These are phyloP conservation scores for Aegypius monachus DNA, from an alignment of 2,113 vertebrate species.

Conservation along the genomic window DNA sequence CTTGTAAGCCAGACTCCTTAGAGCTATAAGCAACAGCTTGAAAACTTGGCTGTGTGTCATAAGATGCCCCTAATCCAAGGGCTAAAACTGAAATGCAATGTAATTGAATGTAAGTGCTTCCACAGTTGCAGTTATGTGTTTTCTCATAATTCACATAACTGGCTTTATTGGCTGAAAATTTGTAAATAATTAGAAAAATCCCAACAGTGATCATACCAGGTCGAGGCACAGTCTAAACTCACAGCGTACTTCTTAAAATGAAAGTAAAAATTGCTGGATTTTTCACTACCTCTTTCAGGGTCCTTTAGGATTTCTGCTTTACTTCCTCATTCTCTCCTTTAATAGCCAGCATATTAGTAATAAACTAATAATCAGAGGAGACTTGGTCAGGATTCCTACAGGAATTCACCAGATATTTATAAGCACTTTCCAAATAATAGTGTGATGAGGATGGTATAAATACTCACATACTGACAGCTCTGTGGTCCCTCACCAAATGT, in stretches of 20 bases:
- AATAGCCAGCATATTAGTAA: not conserved
- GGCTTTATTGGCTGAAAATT: not conserved
- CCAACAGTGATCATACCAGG: not conserved
- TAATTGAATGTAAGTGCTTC: slow-evolving; percentile 17
- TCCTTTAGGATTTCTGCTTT: not conserved
- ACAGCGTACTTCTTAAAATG: not conserved
- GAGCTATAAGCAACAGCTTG: not conserved
- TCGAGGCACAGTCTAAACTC: not conserved
- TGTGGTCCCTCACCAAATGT: not conserved
- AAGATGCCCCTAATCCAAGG: slow-evolving; percentile 31
- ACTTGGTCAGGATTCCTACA: not conserved
- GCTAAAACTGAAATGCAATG: not conserved
- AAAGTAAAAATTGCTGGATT: not conserved
- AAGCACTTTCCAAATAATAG: not conserved
- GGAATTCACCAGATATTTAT: not conserved
- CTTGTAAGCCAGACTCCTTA: not conserved
- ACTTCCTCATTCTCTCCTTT: not conserved
- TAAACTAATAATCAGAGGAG: not conserved
- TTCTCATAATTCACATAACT: not conserved
- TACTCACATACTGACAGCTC: not conserved
- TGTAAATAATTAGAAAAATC: not conserved
- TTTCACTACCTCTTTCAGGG: not conserved
- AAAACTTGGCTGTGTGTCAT: not conserved
- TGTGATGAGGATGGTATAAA: not conserved
- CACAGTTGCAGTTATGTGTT: not conserved